A percentile compares a stretch with the other conserved stretches of the same genome.
Conservation (phyloP, 2,113 vertebrate genomes). For the Trichechus manatus region DNA sequence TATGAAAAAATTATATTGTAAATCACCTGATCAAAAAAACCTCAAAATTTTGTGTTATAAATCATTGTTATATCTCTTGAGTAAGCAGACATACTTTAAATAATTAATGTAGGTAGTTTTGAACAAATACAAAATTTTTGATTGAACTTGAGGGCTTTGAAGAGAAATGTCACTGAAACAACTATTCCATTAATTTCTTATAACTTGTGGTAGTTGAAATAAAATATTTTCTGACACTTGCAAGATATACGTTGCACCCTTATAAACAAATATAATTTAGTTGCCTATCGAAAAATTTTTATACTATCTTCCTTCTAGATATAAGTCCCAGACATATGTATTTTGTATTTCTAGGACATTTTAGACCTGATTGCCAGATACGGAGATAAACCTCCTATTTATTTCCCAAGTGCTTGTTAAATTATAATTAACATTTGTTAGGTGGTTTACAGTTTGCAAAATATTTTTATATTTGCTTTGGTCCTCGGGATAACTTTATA, state of each 20-base stretch:
- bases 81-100: conserved; percentile 29
- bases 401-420: conserved; percentile 8
- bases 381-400: background rate
- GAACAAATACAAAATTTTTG: background rate
- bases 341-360: conserved; percentile 1
- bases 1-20: conserved; percentile 46
- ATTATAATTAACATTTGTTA: background rate
- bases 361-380: conserved; percentile 8
- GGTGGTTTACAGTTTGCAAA: conserved; percentile 20
- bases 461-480: conserved; percentile 42
- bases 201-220: background rate
- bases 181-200: conserved; percentile 40
- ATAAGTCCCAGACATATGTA: background rate
- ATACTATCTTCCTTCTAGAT: background rate
- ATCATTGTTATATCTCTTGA: conserved; percentile 36
- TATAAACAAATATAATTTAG: conserved; percentile 42
- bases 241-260: background rate
- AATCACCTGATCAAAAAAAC: conserved; percentile 38
- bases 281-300: background rate
- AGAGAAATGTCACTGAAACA: conserved; percentile 26
- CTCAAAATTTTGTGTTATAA: conserved; percentile 21
- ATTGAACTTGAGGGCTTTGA: background rate
- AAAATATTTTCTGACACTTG: conserved; percentile 16
- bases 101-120: conserved; percentile 27
- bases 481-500: background rate